Evolutionary conservation across 2,113 vertebrate species (phyloP).

Genomic region (Hydrochoerus hydrochaeris): DNA sequence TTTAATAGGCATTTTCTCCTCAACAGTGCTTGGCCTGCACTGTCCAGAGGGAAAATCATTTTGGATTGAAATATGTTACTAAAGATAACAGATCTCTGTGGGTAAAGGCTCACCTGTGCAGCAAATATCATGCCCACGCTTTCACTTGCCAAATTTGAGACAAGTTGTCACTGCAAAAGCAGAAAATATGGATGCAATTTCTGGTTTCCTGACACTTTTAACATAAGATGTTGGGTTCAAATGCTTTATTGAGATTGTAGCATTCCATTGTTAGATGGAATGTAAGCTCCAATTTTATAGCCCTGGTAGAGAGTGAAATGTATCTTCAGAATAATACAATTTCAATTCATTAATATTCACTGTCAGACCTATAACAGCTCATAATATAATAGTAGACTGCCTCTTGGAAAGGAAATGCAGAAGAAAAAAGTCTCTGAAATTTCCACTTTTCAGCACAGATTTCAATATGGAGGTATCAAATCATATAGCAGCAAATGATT

Average conservation of each 20-base stretch:
- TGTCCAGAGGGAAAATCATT: neutral
- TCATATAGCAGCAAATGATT: neutral
- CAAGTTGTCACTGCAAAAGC: neutral
- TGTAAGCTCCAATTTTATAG: constrained; percentile 49
- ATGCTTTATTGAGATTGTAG: neutral
- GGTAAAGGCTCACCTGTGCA: neutral
- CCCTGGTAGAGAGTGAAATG: neutral
- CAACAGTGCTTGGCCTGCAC: neutral
- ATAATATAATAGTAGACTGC: neutral
- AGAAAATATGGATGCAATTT: neutral
- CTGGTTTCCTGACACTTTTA: neutral
- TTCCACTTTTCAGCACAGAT: neutral
- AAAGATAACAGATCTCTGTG: neutral
- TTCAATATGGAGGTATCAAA: constrained; percentile 14
- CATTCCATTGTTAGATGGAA: constrained; percentile 38
- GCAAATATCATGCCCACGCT: neutral
- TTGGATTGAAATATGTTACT: constrained; percentile 13
- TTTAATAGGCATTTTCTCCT: constrained; percentile 43
- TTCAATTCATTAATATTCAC: constrained; percentile 61
- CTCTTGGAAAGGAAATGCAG: constrained; percentile 21
- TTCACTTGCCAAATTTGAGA: neutral
- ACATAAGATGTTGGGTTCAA: constrained; percentile 38
- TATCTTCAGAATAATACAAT: neutral
- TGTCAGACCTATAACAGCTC: neutral
- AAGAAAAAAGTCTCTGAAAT: constrained; percentile 22